Conservation (phyloP, 2,797 vertebrate genomes). For the Ctenopoma multispine region DNA sequence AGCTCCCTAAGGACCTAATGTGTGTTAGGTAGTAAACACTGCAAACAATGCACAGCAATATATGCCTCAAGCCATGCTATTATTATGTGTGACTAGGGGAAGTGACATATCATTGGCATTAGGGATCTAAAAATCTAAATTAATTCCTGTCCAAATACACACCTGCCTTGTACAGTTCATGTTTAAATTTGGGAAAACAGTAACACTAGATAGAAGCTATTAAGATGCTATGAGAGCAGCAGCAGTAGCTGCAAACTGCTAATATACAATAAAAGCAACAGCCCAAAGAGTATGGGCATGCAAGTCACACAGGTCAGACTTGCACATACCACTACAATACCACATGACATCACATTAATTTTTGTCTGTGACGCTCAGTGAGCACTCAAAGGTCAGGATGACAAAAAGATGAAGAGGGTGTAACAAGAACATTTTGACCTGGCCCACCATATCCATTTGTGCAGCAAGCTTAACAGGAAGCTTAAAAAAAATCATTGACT, state of each 20-base stretch:
- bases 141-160: conserved; percentile 22
- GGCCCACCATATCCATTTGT: neutral
- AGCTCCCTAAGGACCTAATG: conserved; percentile 41
- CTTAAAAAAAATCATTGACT: neutral
- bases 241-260: conserved; percentile 55
- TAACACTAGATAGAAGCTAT: neutral
- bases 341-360: conserved; percentile 15
- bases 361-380: conserved; percentile 25
- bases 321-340: conserved; percentile 21
- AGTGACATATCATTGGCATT: conserved; percentile 37
- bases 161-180: neutral
- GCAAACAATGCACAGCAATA: conserved; percentile 50
- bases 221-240: conserved; percentile 62
- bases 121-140: conserved; percentile 39
- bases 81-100: conserved; percentile 20
- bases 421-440: conserved; percentile 26
- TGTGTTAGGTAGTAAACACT: conserved; percentile 49
- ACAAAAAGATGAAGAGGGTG: conserved; percentile 32
- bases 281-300: conserved; percentile 41
- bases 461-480: neutral
- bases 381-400: conserved; percentile 19
- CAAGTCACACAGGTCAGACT: conserved; percentile 41
- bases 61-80: conserved; percentile 43
- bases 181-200: conserved; percentile 1
- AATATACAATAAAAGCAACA: conserved; percentile 54